phyloP scores from a whole-genome alignment of 2,797 vertebrate species.

The Ctenopoma kingsleyae region DNA sequence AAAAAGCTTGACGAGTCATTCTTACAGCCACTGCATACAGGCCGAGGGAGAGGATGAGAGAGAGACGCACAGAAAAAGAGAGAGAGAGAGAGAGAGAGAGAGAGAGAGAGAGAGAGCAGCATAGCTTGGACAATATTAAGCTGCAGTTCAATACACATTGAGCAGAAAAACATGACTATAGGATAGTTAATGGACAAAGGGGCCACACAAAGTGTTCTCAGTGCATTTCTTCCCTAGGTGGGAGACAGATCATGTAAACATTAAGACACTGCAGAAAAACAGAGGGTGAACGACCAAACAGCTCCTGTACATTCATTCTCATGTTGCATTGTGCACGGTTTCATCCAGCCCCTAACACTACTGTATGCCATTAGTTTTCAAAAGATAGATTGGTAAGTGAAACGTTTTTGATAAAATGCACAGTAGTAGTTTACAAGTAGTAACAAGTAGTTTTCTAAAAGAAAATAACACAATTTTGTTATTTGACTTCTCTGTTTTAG shows the following conservation, averaged over 20 bases:
- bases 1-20: slow-evolving; percentile 89
- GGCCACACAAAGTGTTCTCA: slow-evolving; percentile 47
- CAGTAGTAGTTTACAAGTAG: no score
- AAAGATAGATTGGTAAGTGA: neutral
- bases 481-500: neutral
- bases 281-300: slow-evolving; percentile 20
- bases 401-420: no score
- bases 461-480: neutral
- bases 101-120: slow-evolving; percentile 31
- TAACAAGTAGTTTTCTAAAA: neutral
- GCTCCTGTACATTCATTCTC: slow-evolving; percentile 32
- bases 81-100: slow-evolving; percentile 11
- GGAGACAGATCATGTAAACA: slow-evolving; percentile 62
- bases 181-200: slow-evolving; percentile 69
- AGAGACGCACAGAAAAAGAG: slow-evolving; percentile 6
- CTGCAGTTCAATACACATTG: slow-evolving; percentile 68
- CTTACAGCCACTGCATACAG: slow-evolving; percentile 76
- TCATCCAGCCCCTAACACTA: neutral
- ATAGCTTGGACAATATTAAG: slow-evolving; percentile 60
- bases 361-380: neutral
- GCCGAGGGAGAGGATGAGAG: slow-evolving; percentile 42
- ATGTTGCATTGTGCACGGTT: neutral
- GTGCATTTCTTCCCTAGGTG: slow-evolving; percentile 41
- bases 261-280: slow-evolving; percentile 48
- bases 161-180: slow-evolving; percentile 71